Evolutionary conservation across 2,888 invertebrate genomes (phyloP).

Genomic region (Rhamphomyia laevipes): DNA sequence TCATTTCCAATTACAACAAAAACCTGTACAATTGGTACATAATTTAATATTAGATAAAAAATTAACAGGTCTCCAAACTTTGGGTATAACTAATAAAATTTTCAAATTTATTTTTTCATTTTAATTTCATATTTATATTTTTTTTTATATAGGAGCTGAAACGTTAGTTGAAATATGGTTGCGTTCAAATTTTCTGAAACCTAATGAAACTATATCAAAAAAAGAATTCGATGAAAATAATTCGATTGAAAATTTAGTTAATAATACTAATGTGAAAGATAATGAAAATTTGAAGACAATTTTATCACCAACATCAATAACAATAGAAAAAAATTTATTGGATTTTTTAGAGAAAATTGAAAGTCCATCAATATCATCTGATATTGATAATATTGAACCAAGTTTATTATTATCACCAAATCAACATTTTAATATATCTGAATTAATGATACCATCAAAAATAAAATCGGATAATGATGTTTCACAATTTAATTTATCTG

Average conservation of each 20-base stretch:
- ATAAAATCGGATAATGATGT: not conserved
- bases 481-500: too few relatives aligned
- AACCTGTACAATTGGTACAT: constrained; percentile 69
- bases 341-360: constrained; percentile 30
- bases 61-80: constrained; percentile 70
- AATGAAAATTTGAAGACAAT: constrained; percentile 2
- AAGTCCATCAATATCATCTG: constrained; percentile 22
- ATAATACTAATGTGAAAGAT: not conserved
- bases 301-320: constrained; percentile 20
- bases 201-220: constrained; percentile 16
- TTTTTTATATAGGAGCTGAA: constrained; percentile 54
- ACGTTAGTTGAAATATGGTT: constrained; percentile 65
- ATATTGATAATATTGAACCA: constrained; percentile 36
- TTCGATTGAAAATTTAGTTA: not conserved
- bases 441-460: not conserved
- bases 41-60: constrained; percentile 68
- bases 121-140: not conserved
- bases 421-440: not conserved
- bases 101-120: not conserved
- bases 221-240: constrained; percentile 11
- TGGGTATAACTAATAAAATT: constrained; percentile 41
- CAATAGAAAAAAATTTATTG: constrained; percentile 29
- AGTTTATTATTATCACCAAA: constrained; percentile 18
- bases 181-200: constrained; percentile 33
- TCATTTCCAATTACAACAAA: constrained; percentile 52